Base-by-base conservation (phyloP, 2,888 invertebrate species). In the Tipula lateralis region DNA sequence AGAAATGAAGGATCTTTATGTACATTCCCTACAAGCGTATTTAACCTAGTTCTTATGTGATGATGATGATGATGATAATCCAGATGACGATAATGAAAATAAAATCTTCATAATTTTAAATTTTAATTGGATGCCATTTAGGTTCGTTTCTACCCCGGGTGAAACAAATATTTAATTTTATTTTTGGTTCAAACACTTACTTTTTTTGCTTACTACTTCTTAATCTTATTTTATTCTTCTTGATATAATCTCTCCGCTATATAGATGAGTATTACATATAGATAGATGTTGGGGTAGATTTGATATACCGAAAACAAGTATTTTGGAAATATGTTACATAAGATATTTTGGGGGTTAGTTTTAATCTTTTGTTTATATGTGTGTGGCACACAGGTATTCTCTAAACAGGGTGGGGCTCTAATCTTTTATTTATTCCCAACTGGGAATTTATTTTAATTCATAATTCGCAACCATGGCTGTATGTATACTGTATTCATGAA, bases 111-210 rank as follows among this genome's bases (percentile, higher is more conserved):
- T 66, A 66, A 66, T 66, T 66, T 66, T 66, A 7, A 66, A 24
- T 66, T 66, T 66, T 66, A 66, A 66, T 66, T 66, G 66, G 66
- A 66, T 66, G 24, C 66, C 66, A 66, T 66, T 66, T 66, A 66
- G 66, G 24, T 9, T 66, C 24, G 1, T 66, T 24, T 24, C 66
- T 12, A 66, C 66, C 66, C 66, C 66, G 66, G 66, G 66, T 66
- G 66, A 9, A 24, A 66, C 66, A 66, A 66, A 66, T 66, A 66
- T 50, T 50, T 50, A 50, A 50, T 50, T 50, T 50, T 50, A 6
- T 50, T 50, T 50, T 16, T 16, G 16, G 44, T 50, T 19, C 44
- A 50, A 19, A 50, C 44, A 16, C 44, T 66, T 66, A 24, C 2
- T 13, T 19, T 9, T 24, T 66, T 50, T 36, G 36, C n/a, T 66